Base-by-base conservation (phyloP, 2,888 invertebrate species). In the Drepanosiphum platanoidis region DNA sequence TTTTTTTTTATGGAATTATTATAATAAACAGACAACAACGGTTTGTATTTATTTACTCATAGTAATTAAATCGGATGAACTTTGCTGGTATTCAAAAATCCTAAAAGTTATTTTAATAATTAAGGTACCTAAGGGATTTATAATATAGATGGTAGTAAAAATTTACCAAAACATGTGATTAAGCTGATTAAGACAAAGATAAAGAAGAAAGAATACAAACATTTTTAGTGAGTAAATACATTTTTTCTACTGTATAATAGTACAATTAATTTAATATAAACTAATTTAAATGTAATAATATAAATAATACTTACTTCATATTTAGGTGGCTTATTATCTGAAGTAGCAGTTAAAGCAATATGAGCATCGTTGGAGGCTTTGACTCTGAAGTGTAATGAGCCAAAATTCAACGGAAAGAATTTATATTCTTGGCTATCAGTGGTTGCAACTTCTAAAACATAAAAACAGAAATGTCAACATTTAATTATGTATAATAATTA, bases 331-430 rank as follows among this genome's bases (percentile, higher is more conserved):
- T 92, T 90, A 88, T 94, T 95, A 72, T 91, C 90, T 3, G 95
- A 93, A 0, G 92, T 92, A 86, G 93, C 91, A 18, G 95, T 94
- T 18, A 97, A 92, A 0, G 95, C 95, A 88, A 97, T 89, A 89
- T 97, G 97, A 15, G 96, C 97, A 91, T 97, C 96, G 89, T 96
- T 93, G 1, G 93, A 89, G 0, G 96, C 92, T 87, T 94, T 93
- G 7, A 97, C 93, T 88, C 94, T 93, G 90, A 97, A 96, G 87
- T 86, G 78, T 64, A 86, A 58, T 13, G 86, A 32, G 1, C 71
- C 79, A 58, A 83, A 83, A 83, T 83, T 83, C 34, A 83, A 66
- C 27, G 83, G 83, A 66, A 75, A 74, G 52, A 83, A 83, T 83
- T 83, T 75, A 36, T 83, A 83, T n/a, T 83, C 83, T 75, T 83